Evolutionary conservation across 1,140 invertebrate species (phyloP).

Genomic region (Sycophila sp.): DNA sequence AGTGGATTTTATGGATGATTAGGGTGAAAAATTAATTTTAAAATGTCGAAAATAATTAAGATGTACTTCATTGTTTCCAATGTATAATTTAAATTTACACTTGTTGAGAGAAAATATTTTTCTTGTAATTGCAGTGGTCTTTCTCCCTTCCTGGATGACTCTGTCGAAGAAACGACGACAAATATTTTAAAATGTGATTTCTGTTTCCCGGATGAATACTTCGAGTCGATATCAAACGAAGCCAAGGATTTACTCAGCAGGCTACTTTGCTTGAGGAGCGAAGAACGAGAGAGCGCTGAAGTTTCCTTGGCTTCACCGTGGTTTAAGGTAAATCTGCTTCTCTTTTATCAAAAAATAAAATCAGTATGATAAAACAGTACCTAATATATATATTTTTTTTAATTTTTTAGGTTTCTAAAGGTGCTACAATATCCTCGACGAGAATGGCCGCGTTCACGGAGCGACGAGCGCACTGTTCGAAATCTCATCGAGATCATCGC

Average conservation of each 20-base stretch:
- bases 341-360: too few species aligned
- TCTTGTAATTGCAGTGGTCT: conserved; percentile 69
- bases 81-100: too few species aligned
- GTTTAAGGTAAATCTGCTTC: conserved; percentile 66
- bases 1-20: too few species aligned
- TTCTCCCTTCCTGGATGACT: conserved; percentile 85
- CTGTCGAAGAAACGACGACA: conserved; percentile 83
- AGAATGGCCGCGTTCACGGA: conserved; percentile 63
- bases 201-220: conserved; percentile 86
- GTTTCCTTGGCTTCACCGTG: conserved; percentile 70
- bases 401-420: conserved; percentile 54
- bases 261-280: conserved; percentile 72
- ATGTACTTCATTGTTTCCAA: conserved; percentile 17
- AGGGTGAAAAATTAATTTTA: not conserved
- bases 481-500: conserved; percentile 60
- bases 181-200: conserved; percentile 86
- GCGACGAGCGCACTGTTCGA: conserved; percentile 60
- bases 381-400: too few species aligned
- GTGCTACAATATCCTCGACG: conserved; percentile 59
- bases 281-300: conserved; percentile 67
- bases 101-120: too few species aligned
- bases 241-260: conserved; percentile 75
- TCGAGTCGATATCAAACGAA: conserved; percentile 74
- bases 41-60: not conserved
- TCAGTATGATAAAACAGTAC: too few species aligned